Percentiles rank a stretch among this genome's conserved stretches.
Conservation (phyloP, 1,140 invertebrate species). For the Xylocopa sonorina region DNA sequence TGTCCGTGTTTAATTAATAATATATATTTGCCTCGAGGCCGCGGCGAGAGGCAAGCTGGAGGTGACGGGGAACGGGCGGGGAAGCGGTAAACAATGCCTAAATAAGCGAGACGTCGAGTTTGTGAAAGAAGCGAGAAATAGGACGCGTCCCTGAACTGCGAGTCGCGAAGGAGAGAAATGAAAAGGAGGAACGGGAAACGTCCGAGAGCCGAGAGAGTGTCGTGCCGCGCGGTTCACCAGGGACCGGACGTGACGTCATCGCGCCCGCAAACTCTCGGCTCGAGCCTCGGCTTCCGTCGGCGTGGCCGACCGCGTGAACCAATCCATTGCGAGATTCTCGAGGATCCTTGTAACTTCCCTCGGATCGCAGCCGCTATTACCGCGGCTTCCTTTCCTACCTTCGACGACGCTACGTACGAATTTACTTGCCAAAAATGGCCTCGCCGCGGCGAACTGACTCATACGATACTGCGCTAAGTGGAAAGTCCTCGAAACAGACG, state of each 20-base stretch:
- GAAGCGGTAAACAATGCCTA: slow-evolving; percentile 40
- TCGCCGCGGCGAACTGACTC: no score
- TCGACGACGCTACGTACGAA: no score
- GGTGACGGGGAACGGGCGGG: slow-evolving; percentile 6
- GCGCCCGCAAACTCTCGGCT: neutral
- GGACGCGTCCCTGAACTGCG: slow-evolving; percentile 17
- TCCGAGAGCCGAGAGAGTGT: neutral
- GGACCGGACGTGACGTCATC: slow-evolving; percentile 41
- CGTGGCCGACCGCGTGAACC: slow-evolving; percentile 12
- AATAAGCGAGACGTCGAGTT: slow-evolving; percentile 21
- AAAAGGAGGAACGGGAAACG: slow-evolving; percentile 32
- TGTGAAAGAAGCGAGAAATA: slow-evolving; percentile 22
- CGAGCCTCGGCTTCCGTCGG: slow-evolving; percentile 2
- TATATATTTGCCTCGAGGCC: slow-evolving; percentile 40
- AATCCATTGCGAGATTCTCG: slow-evolving; percentile 9
- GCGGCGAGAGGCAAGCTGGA: neutral
- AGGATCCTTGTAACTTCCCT: neutral
- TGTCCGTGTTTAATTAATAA: slow-evolving; percentile 26
- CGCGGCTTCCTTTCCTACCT: neutral
- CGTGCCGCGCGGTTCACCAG: neutral
- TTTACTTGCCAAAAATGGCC: no score
- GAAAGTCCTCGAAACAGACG: no score
- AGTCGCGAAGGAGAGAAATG: neutral
- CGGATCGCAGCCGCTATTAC: neutral
- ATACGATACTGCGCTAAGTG: no score